Evolutionary conservation across 2,888 invertebrate genomes (phyloP).

Genomic region (Coleophora deauratella): DNA sequence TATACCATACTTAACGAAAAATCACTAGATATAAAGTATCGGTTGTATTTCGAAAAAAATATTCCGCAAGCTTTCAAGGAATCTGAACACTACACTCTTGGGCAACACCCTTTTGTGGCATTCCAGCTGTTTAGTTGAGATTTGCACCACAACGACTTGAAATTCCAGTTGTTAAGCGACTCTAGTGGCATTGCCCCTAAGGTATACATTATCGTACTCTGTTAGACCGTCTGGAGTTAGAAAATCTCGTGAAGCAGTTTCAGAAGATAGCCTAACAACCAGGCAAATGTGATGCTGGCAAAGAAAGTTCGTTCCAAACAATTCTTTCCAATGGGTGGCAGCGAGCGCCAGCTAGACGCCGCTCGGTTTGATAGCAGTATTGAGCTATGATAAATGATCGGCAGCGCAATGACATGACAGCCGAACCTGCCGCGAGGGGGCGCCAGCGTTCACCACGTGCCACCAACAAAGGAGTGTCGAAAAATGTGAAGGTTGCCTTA

Average conservation of each 20-base stretch:
- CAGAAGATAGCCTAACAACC: not conserved
- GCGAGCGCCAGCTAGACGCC: conserved; percentile 67
- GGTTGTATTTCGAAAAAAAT: no score
- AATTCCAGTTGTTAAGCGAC: no score
- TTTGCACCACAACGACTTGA: no score
- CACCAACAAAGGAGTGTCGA: conserved; percentile 65
- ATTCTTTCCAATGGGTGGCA: conserved; percentile 16
- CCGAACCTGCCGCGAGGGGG: conserved; percentile 64
- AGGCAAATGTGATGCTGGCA: conserved; percentile 1
- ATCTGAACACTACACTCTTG: no score
- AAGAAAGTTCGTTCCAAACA: conserved; percentile 7
- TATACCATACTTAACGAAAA: no score
- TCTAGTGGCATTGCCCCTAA: no score
- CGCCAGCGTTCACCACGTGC: conserved; percentile 54
- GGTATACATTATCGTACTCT: no score
- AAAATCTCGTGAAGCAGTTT: not conserved
- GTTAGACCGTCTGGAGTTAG: conserved; percentile 15
- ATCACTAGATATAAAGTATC: no score
- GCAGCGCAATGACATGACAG: conserved; percentile 62
- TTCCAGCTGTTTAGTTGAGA: no score
- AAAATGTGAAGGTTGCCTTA: conserved; percentile 69
- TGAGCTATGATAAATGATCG: conserved; percentile 68
- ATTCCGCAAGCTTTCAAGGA: no score
- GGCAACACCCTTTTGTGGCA: no score
- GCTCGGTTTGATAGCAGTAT: conserved; percentile 55